Base-by-base conservation (phyloP, 2,888 invertebrate species). In the Temnothorax unifasciatus region DNA sequence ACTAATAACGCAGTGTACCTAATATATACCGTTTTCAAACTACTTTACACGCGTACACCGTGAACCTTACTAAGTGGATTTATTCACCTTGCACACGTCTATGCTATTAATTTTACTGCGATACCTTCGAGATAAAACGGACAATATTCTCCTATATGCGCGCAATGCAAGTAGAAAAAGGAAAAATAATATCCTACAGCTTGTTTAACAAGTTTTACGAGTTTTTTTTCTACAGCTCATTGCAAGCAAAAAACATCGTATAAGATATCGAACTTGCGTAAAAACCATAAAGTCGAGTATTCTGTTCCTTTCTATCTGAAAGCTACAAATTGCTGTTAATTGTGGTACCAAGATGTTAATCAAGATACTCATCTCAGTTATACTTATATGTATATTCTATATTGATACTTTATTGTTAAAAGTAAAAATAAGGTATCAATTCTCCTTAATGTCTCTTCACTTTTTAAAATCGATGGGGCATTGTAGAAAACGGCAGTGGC, bases 401-500 rank as follows among this genome's bases (percentile, higher is more conserved):
- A 38, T n/a, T 3, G 44, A 54, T 13, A 57, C 54, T 57, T 68
- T 68, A 44, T 41, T 44, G 29, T 18, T 59, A 66, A 77, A 64
- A 44, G 9, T 66, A 77, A 66, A 77, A 77, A 77, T 77, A 66
- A 77, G 25, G 41, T 11, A 76, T 52, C 25, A n/a, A 64, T 34
- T 38, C 18, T 54, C 1, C 34, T 34, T 47, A 57, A 47, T 52
- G 6, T 64, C n/a, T 54, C n/a, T 57, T 69, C 3, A 9, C 1
- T 34, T 57, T 73, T 47, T 74, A 41, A 59, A 44, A 61, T 81
- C 13, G 50, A 41, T 75, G 21, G 38, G 29, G 8, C 6, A 34
- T n/a, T 76, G 13, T 63, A 81, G 52, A 76, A 81, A 82, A 64
- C 29, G 82, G 82, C 82, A 82, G 77, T 82, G 82, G 63, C 52